Evolutionary conservation across 1,140 invertebrate species (phyloP), one percentile per base, ranked within the genome.

Genomic region (Neodiprion virginianus): DNA sequence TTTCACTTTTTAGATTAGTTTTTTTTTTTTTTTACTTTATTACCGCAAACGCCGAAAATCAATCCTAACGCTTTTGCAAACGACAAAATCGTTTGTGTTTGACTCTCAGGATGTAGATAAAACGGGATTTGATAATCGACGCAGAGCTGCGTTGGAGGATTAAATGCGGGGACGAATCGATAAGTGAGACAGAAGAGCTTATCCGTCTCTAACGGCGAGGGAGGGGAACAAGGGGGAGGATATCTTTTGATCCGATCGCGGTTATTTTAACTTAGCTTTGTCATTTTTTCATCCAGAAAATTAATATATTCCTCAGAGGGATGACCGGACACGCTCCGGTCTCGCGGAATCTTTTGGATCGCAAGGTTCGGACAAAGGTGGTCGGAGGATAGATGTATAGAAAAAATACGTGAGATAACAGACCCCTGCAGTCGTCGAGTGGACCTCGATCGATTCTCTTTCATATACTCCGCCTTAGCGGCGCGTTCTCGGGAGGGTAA

Each of bases 221-320:
- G n/a, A 40, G 28, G 28, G 28, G 5, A 5, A 5, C 0, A 40
- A 5, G 28, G 28, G 5, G 5, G 28, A 5, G 5, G 28, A 5
- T 4, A 40, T 74, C 67, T 72, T 76, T 76, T 76, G 75, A 76
- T 76, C 75, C 73, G 61, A 69, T 71, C 72, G 49, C 71, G 23
- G 71, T 73, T 76, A 72, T 76, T 71, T 66, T 67, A 66, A 70
- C 61, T 65, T 47, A 53, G 14, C 75, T 76, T 73, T 76, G 72
- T 76, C 61, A 73, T 73, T 73, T 71, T 71, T 74, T 74, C 73
- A 74, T 74, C 73, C 68, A 74, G 73, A 74, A 74, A 74, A 74
- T 74, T 69, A 74, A 74, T 70, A 4, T 40, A 69, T 48, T 71
- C 53, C 73, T 50, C 17, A 67, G 69, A 49, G 28, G 28, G 53